Evolutionary conservation across 2,888 invertebrate genomes (phyloP), one percentile per base, ranked within the genome.

Genomic region (Deilephila porcellus): DNA sequence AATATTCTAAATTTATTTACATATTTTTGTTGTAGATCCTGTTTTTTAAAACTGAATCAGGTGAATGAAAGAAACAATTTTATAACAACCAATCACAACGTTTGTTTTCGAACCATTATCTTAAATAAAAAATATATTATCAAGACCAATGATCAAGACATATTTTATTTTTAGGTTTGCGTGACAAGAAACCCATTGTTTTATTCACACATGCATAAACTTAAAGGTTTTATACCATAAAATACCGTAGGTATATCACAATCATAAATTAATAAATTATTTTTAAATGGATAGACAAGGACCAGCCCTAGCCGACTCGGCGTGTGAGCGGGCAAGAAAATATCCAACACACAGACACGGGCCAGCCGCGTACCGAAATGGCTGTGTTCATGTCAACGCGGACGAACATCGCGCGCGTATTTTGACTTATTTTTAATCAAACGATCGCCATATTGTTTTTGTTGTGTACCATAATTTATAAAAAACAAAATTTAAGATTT

Each of bases 271-370:
- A 63, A 6, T 19, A 34, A 25, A 52, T 45, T 20, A 29, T 25
- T 17, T 56, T 56, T 56, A n/a, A 56, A 73, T 74, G 45, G 20
- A 6, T 70, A 75, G 52, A 37, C 64, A 52, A 63, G n/a, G 25
- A 14, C 14, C 91, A 93, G 75, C 93, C 93, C 93, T 93, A 86
- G n/a, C 60, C 34, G 20, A 72, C 76, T 85, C 77, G 77, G 82
- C 80, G 92, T 93, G 93, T 89, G 93, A 92, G 93, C 90, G 91
- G 88, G 90, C 84, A 85, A 90, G 93, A 88, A 83, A 87, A 91
- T 89, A 90, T 85, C 78, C 87, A 85, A 82, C 84, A 81, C 86
- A 85, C 92, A 93, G 92, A 92, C 83, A 90, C 89, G 87, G 83
- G 77, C 81, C 82, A 85, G 86, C 90, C 89, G 89, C 86, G 88